phyloP scores from a whole-genome alignment of 2,888 invertebrate genomes.

The Ferdinandea cuprea region DNA sequence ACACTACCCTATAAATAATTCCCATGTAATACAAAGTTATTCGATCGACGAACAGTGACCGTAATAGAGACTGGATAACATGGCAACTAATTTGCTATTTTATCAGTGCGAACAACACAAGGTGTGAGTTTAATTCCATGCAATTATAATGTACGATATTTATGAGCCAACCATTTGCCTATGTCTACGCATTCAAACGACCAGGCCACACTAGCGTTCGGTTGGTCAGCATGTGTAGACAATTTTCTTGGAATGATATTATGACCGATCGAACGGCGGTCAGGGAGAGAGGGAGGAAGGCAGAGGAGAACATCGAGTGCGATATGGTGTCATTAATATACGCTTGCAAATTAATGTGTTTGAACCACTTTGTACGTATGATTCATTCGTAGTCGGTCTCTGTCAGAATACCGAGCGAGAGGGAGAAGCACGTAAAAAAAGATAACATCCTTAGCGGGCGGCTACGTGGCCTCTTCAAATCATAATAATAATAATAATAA shows the following conservation, averaged over 20 bases:
- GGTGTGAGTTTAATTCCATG: conserved; percentile 60
- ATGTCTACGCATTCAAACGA: conserved; percentile 31
- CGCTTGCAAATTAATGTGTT: conserved; percentile 2
- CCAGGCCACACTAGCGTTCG: background rate
- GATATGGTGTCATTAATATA: conserved; percentile 40
- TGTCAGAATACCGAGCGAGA: background rate
- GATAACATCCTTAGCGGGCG: conserved; percentile 20
- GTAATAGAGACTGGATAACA: conserved; percentile 35
- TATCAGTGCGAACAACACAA: conserved; percentile 51
- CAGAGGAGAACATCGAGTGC: background rate
- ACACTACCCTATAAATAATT: conserved; percentile 2
- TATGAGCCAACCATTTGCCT: conserved; percentile 44
- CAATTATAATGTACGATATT: conserved; percentile 44
- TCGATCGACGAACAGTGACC: conserved; percentile 17
- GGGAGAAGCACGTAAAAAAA: background rate
- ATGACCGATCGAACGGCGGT: background rate
- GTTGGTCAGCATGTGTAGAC: conserved; percentile 2
- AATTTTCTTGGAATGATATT: conserved; percentile 13
- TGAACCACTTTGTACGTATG: conserved; percentile 12
- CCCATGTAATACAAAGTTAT: conserved; percentile 16
- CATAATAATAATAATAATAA: conserved; percentile 61
- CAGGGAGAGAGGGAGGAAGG: background rate
- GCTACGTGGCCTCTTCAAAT: conserved; percentile 46
- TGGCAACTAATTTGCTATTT: conserved; percentile 57
- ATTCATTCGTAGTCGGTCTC: conserved; percentile 8